Conservation (phyloP, 35 echinoderm and acorn worm species). For the Ptychodera flava region DNA sequence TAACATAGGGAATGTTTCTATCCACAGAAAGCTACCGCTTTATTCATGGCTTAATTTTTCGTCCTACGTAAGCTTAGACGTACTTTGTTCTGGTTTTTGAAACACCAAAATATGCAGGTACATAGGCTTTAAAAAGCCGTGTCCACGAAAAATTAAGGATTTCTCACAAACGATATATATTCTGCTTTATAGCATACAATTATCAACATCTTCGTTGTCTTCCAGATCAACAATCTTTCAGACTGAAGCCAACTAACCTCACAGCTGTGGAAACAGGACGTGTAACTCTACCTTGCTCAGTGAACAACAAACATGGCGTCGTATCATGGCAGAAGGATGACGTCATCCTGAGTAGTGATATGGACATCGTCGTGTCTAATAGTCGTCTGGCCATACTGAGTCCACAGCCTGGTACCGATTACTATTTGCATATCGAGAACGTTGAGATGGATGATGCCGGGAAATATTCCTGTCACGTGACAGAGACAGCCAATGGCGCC, state of each 20-base stretch:
- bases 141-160: too few relatives aligned
- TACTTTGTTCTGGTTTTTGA: too few relatives aligned
- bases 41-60: too few relatives aligned
- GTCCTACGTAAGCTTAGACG: too few relatives aligned
- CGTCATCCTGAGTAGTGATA: slow-evolving; percentile 17
- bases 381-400: slow-evolving; percentile 25
- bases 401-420: slow-evolving; percentile 17
- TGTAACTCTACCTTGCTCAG: slow-evolving; percentile 47
- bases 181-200: too few relatives aligned
- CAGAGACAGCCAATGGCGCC: not conserved
- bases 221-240: slow-evolving; percentile 55
- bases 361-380: not conserved
- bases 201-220: too few relatives aligned
- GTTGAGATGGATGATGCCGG: slow-evolving; percentile 44
- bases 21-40: too few relatives aligned
- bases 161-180: too few relatives aligned
- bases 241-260: slow-evolving; percentile 33
- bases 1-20: too few relatives aligned
- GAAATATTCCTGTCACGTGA: slow-evolving; percentile 49
- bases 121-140: too few relatives aligned
- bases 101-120: too few relatives aligned
- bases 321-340: slow-evolving; percentile 56
- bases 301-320: slow-evolving; percentile 54
- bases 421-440: slow-evolving; percentile 50
- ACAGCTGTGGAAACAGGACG: slow-evolving; percentile 34